Evolutionary conservation across 1,140 invertebrate species (phyloP), one percentile per base, ranked within the genome.

Genomic region (Lanistes nyassanus): DNA sequence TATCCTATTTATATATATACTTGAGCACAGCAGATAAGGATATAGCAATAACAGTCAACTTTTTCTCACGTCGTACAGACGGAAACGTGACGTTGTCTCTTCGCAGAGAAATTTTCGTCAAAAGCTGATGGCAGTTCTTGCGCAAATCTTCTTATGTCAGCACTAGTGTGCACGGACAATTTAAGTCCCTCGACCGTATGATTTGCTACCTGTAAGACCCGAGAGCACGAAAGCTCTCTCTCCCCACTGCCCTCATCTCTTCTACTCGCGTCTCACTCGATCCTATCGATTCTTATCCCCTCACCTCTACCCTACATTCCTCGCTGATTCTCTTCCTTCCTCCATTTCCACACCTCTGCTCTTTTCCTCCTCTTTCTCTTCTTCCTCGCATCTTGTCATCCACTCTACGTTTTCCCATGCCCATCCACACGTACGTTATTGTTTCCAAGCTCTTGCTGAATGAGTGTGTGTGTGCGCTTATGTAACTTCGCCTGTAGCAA

Each of bases 181-280:
- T n/a, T 47, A 6, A 47, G 42, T 16, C 9, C 42, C 42, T 47
- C 39, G 39, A 42, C 13, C 42, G 62, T 23, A 31, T 1, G 16
- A 26, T 11, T 65, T 36, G 0, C 11, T 36, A 1, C 23, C 34
- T 36, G 11, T 26, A n/a, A n/a, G n/a, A n/a, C 62, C 31, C 62
- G 7, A 23, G 9, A 6, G 5, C 34, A 7, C 9, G 11, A 6
- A 7, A 26, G 3, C 11, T 65, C 62, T 34, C 31, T 34, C 62
- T 65, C 34, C 37, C 62, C 0, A 21, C 31, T 36, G 4, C 16
- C 37, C 62, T 19, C 34, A 9, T 29, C 36, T 3, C 31, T 29
- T 31, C 62, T 65, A 42, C 62, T 65, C 62, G n/a, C n/a, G n/a
- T 65, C 62, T 65, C n/a, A 31, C 62, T 65, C 62, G 29, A 29